Evolutionary conservation across 1,140 invertebrate species (phyloP).

Genomic region (Brachionus paranguensis): DNA sequence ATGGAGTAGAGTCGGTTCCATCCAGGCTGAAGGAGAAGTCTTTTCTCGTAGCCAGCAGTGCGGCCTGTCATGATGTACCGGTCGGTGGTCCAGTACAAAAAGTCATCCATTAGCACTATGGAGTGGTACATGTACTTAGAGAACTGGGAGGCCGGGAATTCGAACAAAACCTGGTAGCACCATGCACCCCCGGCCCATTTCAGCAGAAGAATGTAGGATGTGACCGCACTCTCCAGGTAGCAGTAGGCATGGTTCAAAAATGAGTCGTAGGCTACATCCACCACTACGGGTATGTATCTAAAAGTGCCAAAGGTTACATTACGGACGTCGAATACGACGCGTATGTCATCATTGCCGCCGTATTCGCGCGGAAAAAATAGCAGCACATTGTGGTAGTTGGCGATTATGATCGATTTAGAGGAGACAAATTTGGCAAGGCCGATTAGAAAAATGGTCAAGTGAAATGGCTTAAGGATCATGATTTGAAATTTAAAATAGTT

Average conservation of each 20-base stretch:
- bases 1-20: slow-evolving; percentile 36
- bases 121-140: slow-evolving; percentile 38
- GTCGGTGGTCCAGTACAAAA: slow-evolving; percentile 38
- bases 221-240: slow-evolving; percentile 26
- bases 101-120: slow-evolving; percentile 18
- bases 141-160: slow-evolving; percentile 36
- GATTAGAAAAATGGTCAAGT: background rate
- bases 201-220: background rate
- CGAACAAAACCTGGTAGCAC: slow-evolving; percentile 33
- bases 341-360: slow-evolving; percentile 26
- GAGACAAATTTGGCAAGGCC: background rate
- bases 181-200: slow-evolving; percentile 32
- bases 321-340: slow-evolving; percentile 16
- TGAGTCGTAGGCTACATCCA: slow-evolving; percentile 32
- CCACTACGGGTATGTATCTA: slow-evolving; percentile 32
- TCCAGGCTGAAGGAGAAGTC: slow-evolving; percentile 8
- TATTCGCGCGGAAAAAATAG: slow-evolving; percentile 30
- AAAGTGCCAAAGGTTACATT: slow-evolving; percentile 31
- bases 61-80: slow-evolving; percentile 33
- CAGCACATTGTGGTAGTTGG: slow-evolving; percentile 36
- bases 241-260: slow-evolving; percentile 35
- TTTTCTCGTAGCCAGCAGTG: slow-evolving; percentile 23
- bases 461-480: background rate
- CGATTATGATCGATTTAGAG: slow-evolving; percentile 18
- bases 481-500: background rate